Conservation (phyloP, 2,888 invertebrate genomes). For the Drosophila meridiana region DNA sequence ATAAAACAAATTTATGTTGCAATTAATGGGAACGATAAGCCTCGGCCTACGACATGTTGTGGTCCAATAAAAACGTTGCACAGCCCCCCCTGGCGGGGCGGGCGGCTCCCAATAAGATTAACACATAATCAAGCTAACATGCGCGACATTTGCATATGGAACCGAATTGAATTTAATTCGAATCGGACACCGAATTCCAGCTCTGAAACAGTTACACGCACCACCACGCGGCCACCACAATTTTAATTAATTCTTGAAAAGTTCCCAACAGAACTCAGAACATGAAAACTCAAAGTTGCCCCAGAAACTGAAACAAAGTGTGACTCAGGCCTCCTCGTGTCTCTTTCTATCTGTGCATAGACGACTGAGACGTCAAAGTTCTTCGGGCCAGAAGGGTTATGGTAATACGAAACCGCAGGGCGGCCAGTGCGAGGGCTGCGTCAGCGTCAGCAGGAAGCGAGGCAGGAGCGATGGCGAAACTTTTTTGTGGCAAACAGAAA, state of each 20-base stretch:
- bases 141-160: conserved; percentile 72
- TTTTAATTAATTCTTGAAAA: conserved; percentile 75
- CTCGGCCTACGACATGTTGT: conserved; percentile 68
- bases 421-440: conserved; percentile 25
- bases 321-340: conserved; percentile 3
- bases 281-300: conserved; percentile 32
- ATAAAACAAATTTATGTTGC: conserved; percentile 82
- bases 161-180: conserved; percentile 76
- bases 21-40: conserved; percentile 78
- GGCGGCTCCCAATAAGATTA: conserved; percentile 59
- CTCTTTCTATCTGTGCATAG: neutral
- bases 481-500: conserved; percentile 32
- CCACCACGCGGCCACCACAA: conserved; percentile 44
- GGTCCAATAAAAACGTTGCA: conserved; percentile 58
- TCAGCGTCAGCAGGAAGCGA: conserved; percentile 1
- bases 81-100: neutral
- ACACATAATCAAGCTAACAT: conserved; percentile 82
- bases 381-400: conserved; percentile 50
- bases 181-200: conserved; percentile 44
- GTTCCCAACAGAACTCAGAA: conserved; percentile 50
- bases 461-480: conserved; percentile 56
- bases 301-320: conserved; percentile 35
- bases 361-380: neutral
- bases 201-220: conserved; percentile 56
- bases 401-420: conserved; percentile 71